Evolutionary conservation across 2,797 vertebrate genomes (phyloP).

Genomic region (Cheirogaleus major): DNA sequence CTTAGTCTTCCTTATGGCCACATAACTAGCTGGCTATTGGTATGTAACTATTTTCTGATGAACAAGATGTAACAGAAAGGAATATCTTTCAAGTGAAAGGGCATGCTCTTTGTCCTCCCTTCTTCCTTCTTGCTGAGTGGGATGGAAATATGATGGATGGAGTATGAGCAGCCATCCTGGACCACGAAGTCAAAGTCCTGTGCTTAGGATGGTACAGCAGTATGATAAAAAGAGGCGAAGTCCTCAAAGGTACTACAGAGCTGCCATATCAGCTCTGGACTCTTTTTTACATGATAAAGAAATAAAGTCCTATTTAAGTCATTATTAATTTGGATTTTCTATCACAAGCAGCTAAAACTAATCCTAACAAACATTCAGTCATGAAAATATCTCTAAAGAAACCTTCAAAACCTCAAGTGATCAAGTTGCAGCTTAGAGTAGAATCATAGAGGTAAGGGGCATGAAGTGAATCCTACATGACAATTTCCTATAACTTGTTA

Average conservation of each 20-base stretch:
- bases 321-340: background rate
- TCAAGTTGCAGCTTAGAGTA: background rate
- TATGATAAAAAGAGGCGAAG: background rate
- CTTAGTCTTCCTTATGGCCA: background rate
- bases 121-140: background rate
- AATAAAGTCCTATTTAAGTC: background rate
- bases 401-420: constrained; percentile 12
- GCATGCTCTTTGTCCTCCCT: background rate
- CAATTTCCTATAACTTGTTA: background rate
- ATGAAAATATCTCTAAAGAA: background rate
- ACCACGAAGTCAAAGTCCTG: background rate
- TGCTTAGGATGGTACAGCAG: background rate
- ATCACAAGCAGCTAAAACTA: background rate
- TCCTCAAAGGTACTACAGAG: background rate
- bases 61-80: background rate
- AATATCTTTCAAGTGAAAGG: background rate
- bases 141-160: background rate
- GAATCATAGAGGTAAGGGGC: background rate
- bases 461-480: background rate
- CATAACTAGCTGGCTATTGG: background rate
- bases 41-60: background rate
- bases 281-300: background rate
- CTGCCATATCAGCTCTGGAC: background rate
- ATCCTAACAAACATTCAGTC: background rate
- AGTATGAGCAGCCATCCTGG: background rate